Evolutionary conservation across 2,113 vertebrate genomes (phyloP), one percentile per base, ranked within the genome.

Genomic region (Rhodinocichla rosea): DNA sequence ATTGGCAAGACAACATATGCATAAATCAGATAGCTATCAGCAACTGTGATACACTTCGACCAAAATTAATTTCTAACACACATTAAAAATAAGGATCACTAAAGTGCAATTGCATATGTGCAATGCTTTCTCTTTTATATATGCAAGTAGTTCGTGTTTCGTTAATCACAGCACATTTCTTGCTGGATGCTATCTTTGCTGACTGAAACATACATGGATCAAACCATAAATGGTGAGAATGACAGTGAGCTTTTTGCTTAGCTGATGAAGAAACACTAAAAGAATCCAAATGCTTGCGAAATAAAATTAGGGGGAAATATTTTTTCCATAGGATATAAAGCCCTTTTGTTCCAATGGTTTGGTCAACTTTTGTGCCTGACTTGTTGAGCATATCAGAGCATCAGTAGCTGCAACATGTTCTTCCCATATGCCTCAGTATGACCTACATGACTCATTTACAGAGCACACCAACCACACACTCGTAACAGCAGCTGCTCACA

Each of bases 81-180:
- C 30, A 65, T 0, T 47, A 39, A 91, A 82, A 78, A 82, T 68
- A 90, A 80, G 83, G 60, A 87, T 79, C 74, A 92, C 74, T 81
- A 68, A 89, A 95, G 64, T 80, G 49, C 28, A 96, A 82, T 44
- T 94, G 79, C 8, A 0, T 81, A 85, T 33, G 49, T 71, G 57
- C n/a, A 83, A 78, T 13, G 24, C 11, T 39, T 94, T 76, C 28
- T 89, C 30, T 83, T 93, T 78, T 85, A 71, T 60, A 90, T 56
- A 87, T n/a, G 86, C 52, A 69, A 86, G 45, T 87, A 82, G 90
- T 52, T 89, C 37, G 47, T 75, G 24, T 95, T 95, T 97, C 42
- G 14, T 94, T 96, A 96, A 96, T 49, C n/a, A 24, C 42, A 69
- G 85, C 59, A 75, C 40, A 81, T 91, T 91, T 91, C 92, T 94